Evolutionary conservation across 2,113 vertebrate genomes (phyloP).

Genomic region (Nothocercus julius): DNA sequence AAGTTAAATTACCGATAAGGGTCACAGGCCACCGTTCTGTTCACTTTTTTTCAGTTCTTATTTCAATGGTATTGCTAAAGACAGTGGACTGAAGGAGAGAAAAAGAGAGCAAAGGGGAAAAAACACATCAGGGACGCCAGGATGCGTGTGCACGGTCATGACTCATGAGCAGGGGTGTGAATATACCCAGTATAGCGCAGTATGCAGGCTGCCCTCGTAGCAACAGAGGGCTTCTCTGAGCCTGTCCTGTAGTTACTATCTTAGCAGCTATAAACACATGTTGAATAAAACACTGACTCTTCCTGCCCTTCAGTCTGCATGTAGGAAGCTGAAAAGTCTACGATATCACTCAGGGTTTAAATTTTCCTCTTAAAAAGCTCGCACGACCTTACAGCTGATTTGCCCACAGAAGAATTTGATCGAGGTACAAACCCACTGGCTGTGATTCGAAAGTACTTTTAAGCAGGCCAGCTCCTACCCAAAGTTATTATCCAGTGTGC

Average conservation of each 20-base stretch:
- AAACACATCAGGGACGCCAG: background rate
- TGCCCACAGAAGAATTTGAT: background rate
- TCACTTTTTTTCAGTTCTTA: background rate
- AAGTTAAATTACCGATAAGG: background rate
- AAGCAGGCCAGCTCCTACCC: background rate
- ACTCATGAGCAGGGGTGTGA: background rate
- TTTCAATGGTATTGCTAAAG: background rate
- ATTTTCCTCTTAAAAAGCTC: background rate
- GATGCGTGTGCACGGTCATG: background rate
- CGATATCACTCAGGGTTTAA: background rate
- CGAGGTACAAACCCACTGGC: background rate
- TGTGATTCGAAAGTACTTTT: background rate
- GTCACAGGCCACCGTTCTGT: background rate
- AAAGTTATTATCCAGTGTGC: background rate
- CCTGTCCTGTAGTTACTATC: background rate
- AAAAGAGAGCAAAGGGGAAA: background rate
- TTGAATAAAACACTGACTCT: background rate
- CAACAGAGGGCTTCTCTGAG: background rate
- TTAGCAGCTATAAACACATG: fast-evolving
- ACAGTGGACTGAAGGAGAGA: background rate
- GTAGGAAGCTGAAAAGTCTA: fast-evolving
- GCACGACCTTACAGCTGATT: background rate
- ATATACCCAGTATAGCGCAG: fast-evolving
- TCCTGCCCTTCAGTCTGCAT: background rate
- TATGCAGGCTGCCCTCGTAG: fast-evolving